Evolutionary conservation across 2,888 invertebrate genomes (phyloP).

Genomic region (Malthinus flaveolus): DNA sequence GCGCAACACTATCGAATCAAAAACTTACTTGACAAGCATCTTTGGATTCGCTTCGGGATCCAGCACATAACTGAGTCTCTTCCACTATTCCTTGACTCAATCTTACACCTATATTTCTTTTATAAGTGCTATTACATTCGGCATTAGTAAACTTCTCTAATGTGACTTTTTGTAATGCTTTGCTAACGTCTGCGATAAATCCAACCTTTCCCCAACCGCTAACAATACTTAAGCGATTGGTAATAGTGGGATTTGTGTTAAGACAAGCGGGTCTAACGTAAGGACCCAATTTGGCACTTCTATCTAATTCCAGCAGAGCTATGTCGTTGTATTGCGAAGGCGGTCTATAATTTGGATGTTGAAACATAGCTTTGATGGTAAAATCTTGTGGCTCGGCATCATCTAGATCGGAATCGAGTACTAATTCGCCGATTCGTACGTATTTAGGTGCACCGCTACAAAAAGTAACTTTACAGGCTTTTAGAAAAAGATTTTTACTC

Average conservation of each 20-base stretch:
- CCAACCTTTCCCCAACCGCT: slow-evolving; percentile 64
- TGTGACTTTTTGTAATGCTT: slow-evolving; percentile 55
- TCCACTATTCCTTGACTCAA: slow-evolving; percentile 50
- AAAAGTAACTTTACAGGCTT: too few relatives aligned
- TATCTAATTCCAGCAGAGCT: slow-evolving; percentile 53
- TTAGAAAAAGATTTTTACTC: not conserved
- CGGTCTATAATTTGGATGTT: slow-evolving; percentile 52
- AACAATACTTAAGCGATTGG: not conserved
- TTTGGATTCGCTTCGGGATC: slow-evolving; percentile 47
- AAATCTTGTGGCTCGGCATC: slow-evolving; percentile 46
- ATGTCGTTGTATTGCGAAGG: slow-evolving; percentile 57
- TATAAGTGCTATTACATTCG: slow-evolving; percentile 43
- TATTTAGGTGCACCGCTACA: slow-evolving; percentile 50
- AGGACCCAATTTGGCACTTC: slow-evolving; percentile 46
- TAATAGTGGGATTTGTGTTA: slow-evolving; percentile 21
- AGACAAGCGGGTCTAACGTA: slow-evolving; percentile 57
- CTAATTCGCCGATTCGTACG: slow-evolving; percentile 55
- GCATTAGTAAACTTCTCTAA: slow-evolving; percentile 45
- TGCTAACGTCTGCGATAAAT: slow-evolving; percentile 9
- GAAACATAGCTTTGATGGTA: slow-evolving; percentile 41
- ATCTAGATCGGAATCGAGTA: slow-evolving; percentile 47
- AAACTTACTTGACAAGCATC: slow-evolving; percentile 57
- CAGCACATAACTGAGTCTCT: slow-evolving; percentile 58
- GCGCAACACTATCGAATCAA: not conserved
- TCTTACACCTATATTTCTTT: slow-evolving; percentile 17